These are phyloP conservation scores for Centropyge bicolor DNA, from an alignment of 2,797 vertebrate species.

Conservation along the genomic window DNA sequence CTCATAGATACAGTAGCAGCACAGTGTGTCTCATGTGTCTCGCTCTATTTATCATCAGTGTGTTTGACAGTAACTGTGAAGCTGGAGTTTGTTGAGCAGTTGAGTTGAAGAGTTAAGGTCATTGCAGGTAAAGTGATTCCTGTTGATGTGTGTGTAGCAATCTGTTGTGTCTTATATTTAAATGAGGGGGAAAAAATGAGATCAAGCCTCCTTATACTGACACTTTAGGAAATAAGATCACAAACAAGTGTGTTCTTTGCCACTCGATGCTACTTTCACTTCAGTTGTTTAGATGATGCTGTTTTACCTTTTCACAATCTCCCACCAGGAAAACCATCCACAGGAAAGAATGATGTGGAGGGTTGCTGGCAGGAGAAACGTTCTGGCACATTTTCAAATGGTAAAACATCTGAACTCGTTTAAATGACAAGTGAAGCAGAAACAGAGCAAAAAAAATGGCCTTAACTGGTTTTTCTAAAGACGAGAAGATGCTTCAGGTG, in stretches of 20 bases:
- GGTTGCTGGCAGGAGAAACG: background rate
- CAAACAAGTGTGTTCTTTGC: background rate
- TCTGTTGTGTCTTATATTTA: background rate
- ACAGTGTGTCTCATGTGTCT: conserved; percentile 12
- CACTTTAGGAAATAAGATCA: background rate
- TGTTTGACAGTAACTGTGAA: conserved; percentile 26
- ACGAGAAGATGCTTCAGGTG: background rate
- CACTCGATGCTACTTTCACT: background rate
- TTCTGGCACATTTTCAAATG: conserved; percentile 40
- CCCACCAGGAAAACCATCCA: conserved; percentile 3
- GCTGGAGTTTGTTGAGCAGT: background rate
- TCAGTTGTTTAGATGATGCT: conserved; percentile 2
- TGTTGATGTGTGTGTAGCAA: background rate
- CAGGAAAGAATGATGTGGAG: background rate
- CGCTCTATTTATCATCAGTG: background rate
- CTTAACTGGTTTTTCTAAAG: conserved; percentile 1
- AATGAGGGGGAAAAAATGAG: background rate
- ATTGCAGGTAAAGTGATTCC: background rate
- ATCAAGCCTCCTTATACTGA: background rate
- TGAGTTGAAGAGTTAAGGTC: background rate
- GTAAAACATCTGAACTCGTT: conserved; percentile 36
- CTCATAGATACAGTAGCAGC: background rate
- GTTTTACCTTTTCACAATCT: background rate
- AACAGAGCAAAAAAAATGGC: background rate
- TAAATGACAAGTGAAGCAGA: conserved; percentile 3